These are phyloP conservation scores for Eriocheir sinensis DNA, from an alignment of 1,140 invertebrate species.

Conservation along the genomic window DNA sequence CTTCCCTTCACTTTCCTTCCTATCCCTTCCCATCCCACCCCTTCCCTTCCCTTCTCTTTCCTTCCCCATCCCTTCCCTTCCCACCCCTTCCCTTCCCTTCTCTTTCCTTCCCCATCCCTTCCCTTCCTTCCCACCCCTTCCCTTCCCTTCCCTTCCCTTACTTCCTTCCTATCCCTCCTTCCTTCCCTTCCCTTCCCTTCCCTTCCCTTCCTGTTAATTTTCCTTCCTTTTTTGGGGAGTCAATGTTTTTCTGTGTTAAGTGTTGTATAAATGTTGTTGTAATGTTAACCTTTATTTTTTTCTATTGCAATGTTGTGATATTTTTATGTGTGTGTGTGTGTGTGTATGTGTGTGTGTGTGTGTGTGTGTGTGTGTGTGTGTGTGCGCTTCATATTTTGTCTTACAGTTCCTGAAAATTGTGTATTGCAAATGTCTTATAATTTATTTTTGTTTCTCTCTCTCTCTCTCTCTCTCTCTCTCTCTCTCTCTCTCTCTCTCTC, in stretches of 20 bases:
- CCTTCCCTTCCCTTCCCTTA: no score
- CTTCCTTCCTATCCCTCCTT: no score
- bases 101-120: neutral
- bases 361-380: constrained; percentile 46
- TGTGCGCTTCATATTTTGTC: neutral
- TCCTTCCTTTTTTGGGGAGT: neutral
- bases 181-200: no score
- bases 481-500: neutral
- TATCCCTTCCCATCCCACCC: no score
- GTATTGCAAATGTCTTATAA: no score
- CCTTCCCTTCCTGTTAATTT: no score
- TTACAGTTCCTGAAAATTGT: no score
- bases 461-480: no score
- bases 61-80: neutral
- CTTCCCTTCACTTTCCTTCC: constrained; percentile 1
- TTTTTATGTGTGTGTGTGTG: neutral
- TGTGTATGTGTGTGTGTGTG: neutral
- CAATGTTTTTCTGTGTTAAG: neutral
- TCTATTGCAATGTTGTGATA: neutral
- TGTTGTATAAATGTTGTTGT: neutral
- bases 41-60: constrained; percentile 22
- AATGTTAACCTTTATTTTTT: neutral
- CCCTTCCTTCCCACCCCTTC: no score
- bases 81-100: neutral
- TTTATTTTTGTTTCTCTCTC: neutral